phyloP scores from a whole-genome alignment of 2,797 vertebrate species.

The Acanthornis magna region DNA sequence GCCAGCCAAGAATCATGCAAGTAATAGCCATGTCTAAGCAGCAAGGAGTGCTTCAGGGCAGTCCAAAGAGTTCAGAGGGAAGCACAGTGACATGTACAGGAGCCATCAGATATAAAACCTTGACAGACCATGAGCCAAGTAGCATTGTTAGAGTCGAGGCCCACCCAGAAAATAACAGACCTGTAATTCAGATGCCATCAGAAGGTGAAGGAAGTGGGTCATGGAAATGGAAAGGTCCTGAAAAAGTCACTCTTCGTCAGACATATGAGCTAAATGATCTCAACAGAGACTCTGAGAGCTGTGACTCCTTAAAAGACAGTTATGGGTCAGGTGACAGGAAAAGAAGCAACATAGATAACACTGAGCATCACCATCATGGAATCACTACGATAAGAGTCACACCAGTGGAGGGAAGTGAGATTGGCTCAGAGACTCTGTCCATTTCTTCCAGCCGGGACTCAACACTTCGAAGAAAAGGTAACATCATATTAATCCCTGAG shows the following conservation, averaged over 20 bases:
- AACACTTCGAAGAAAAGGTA: slow-evolving; percentile 90
- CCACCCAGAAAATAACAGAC: slow-evolving; percentile 89
- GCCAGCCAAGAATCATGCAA: slow-evolving; percentile 92
- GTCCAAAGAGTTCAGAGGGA: slow-evolving; percentile 89
- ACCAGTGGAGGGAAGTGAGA: slow-evolving; percentile 87
- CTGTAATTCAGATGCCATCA: slow-evolving; percentile 87
- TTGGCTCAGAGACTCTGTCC: slow-evolving; percentile 85
- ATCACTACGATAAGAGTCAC: slow-evolving; percentile 93
- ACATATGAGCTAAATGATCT: slow-evolving; percentile 95
- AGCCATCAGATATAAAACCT: slow-evolving; percentile 85
- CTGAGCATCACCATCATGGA: slow-evolving; percentile 83
- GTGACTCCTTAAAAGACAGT: slow-evolving; percentile 86
- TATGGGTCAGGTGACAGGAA: slow-evolving; percentile 87
- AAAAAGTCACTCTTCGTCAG: slow-evolving; percentile 85
- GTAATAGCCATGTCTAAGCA: slow-evolving; percentile 98
- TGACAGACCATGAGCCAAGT: slow-evolving; percentile 85
- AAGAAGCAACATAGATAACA: slow-evolving; percentile 82
- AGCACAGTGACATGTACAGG: slow-evolving; percentile 86
- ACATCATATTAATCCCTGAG: slow-evolving; percentile 93
- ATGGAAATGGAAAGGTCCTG: slow-evolving; percentile 95
- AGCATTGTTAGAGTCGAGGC: slow-evolving; percentile 92
- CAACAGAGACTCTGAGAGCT: slow-evolving; percentile 91
- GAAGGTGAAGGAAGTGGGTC: slow-evolving; percentile 89
- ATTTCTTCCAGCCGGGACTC: slow-evolving; percentile 91
- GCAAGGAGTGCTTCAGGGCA: slow-evolving; percentile 91